Evolutionary conservation across 2,113 vertebrate species (phyloP).

Genomic region (Thermophis baileyi): DNA sequence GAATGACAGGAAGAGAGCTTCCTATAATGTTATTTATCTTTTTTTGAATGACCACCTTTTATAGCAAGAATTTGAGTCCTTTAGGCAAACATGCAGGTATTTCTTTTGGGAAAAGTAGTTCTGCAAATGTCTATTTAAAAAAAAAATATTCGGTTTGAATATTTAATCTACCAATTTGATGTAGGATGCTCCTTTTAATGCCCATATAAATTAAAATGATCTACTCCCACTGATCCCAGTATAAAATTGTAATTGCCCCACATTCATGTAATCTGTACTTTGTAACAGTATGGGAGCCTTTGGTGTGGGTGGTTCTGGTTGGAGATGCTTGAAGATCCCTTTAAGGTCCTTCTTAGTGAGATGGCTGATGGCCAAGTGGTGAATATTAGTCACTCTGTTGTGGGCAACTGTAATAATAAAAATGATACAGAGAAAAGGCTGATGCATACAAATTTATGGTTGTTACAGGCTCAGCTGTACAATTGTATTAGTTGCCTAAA

Average conservation of each 20-base stretch:
- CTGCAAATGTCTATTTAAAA: not conserved
- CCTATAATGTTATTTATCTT: not conserved
- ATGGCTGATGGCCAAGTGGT: not conserved
- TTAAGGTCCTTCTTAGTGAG: not conserved
- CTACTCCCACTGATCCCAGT: not conserved
- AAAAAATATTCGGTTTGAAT: not conserved
- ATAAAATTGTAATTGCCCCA: not conserved
- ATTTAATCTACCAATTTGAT: not conserved
- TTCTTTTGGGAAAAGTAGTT: not conserved
- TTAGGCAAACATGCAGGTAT: not conserved
- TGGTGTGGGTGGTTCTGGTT: not conserved
- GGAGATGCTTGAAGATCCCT: not conserved
- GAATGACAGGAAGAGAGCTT: too few relatives aligned
- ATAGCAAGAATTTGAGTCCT: not conserved
- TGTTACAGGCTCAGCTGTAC: not conserved
- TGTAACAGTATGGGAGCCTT: not conserved
- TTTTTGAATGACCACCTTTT: not conserved
- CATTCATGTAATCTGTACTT: not conserved
- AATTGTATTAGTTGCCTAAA: not conserved
- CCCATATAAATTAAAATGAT: not conserved
- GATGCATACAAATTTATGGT: not conserved
- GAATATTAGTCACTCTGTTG: not conserved
- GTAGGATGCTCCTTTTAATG: not conserved
- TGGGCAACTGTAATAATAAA: not conserved
- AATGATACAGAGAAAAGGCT: not conserved